Percentiles rank a stretch among this genome's conserved stretches.
phyloP scores from a whole-genome alignment of 2,888 invertebrate genomes.

The Drosophila nr. perissopoda region DNA sequence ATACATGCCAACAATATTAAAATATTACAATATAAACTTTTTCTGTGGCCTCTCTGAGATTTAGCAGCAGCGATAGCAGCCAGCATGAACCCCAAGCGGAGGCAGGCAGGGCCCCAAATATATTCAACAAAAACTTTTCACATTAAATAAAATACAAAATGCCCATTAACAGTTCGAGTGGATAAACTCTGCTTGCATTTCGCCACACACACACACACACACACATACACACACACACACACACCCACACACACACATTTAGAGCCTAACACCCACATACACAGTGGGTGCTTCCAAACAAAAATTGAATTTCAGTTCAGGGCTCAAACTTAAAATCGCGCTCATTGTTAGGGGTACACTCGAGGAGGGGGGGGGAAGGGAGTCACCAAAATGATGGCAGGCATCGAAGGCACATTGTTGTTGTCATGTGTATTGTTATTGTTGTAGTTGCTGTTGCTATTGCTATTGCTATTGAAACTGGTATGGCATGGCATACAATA shows the following conservation, averaged over 20 bases:
- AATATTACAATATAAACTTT: conserved; percentile 80
- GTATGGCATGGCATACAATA: conserved; percentile 68
- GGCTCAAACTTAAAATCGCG: conserved; percentile 77
- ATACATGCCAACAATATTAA: conserved; percentile 78
- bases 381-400: conserved; percentile 57
- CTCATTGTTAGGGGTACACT: conserved; percentile 39
- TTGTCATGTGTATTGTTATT: conserved; percentile 54
- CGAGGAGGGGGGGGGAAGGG: neutral
- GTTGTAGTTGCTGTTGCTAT: conserved; percentile 47
- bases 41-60: conserved; percentile 51
- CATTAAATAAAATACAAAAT: conserved; percentile 82
- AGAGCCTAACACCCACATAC: conserved; percentile 5
- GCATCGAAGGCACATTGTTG: conserved; percentile 72
- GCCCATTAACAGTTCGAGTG: conserved; percentile 82
- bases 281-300: conserved; percentile 50
- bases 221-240: conserved; percentile 20
- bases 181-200: conserved; percentile 79
- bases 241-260: conserved; percentile 26
- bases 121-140: conserved; percentile 77
- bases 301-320: conserved; percentile 77
- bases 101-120: conserved; percentile 56
- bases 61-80: conserved; percentile 46
- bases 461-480: conserved; percentile 48
- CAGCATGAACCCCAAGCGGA: conserved; percentile 14
- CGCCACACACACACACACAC: conserved; percentile 37